Percentiles rank a stretch among this genome's conserved stretches.
These are phyloP conservation scores for Enteromius radiatus DNA, from an alignment of 2,797 vertebrate genomes.

Conservation along the genomic window DNA sequence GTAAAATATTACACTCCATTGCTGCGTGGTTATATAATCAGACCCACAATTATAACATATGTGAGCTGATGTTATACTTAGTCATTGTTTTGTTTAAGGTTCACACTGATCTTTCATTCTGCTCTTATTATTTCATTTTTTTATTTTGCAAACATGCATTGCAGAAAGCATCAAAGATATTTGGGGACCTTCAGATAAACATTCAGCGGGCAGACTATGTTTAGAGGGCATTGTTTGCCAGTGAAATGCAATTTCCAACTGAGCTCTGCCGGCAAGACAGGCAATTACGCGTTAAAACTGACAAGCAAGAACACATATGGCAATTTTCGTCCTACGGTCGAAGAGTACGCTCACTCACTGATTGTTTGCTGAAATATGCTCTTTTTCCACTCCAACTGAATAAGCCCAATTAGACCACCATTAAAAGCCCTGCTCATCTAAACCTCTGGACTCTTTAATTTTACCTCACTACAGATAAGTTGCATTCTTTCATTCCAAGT, in stretches of 20 bases:
- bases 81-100: neutral
- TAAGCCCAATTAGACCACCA: constrained; percentile 56
- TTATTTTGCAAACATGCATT: constrained; percentile 20
- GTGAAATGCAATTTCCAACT: constrained; percentile 57
- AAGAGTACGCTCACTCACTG: constrained; percentile 46
- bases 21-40: neutral
- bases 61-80: neutral
- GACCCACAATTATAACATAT: neutral
- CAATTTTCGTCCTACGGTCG: constrained; percentile 52
- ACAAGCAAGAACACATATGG: constrained; percentile 60
- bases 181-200: constrained; percentile 44
- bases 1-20: neutral
- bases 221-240: constrained; percentile 57
- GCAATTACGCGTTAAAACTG: constrained; percentile 59
- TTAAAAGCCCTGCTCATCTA: constrained; percentile 37
- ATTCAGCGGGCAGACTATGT: constrained; percentile 37
- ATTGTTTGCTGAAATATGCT: constrained; percentile 54
- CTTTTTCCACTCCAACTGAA: constrained; percentile 52
- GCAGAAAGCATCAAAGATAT: constrained; percentile 38
- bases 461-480: constrained; percentile 37
- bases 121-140: constrained; percentile 30
- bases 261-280: constrained; percentile 59
- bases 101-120: neutral
- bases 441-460: constrained; percentile 43
- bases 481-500: constrained; percentile 27